phyloP scores from a whole-genome alignment of 37 sponge, comb jelly and placozoan genomes.

The Axinella damicornis region DNA sequence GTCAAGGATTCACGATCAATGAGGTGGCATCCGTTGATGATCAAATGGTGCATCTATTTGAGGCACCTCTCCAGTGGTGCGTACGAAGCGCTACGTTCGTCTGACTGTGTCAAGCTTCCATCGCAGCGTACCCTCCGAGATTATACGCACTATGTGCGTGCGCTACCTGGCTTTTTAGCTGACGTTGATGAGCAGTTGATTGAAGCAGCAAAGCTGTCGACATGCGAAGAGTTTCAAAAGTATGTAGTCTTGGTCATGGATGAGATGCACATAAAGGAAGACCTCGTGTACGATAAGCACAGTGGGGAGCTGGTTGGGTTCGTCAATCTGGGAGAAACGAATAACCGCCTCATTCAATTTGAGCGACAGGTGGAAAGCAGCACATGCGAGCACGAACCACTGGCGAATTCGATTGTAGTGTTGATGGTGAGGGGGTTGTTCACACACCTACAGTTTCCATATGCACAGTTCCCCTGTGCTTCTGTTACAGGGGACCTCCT shows the following conservation, averaged over 20 bases:
- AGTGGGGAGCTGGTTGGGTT: background rate
- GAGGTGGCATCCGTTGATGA: constrained; percentile 29
- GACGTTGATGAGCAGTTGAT: constrained; percentile 36
- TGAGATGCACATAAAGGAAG: constrained; percentile 55
- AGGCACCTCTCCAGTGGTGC: constrained; percentile 30
- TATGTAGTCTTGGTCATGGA: constrained; percentile 45
- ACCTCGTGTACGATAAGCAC: constrained; percentile 5
- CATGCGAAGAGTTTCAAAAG: constrained; percentile 32
- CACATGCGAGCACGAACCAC: background rate
- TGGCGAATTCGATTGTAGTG: constrained; percentile 53
- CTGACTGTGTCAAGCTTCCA: constrained; percentile 14
- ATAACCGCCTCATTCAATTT: constrained; percentile 5
- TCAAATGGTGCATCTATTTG: constrained; percentile 29
- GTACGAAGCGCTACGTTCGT: constrained; percentile 21
- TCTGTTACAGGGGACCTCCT: constrained; percentile 24
- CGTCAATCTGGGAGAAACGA: background rate
- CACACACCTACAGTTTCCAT: constrained; percentile 33
- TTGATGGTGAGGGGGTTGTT: constrained; percentile 50
- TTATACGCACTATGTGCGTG: constrained; percentile 28
- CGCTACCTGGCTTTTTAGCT: constrained; percentile 23
- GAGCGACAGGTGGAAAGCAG: background rate
- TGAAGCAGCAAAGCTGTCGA: constrained; percentile 12
- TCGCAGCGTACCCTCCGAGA: constrained; percentile 22
- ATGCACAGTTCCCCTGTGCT: constrained; percentile 51
- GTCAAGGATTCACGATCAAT: background rate